Evolutionary conservation across 1,140 invertebrate species (phyloP), one percentile per base, ranked within the genome.

Genomic region (Idris sp.): DNA sequence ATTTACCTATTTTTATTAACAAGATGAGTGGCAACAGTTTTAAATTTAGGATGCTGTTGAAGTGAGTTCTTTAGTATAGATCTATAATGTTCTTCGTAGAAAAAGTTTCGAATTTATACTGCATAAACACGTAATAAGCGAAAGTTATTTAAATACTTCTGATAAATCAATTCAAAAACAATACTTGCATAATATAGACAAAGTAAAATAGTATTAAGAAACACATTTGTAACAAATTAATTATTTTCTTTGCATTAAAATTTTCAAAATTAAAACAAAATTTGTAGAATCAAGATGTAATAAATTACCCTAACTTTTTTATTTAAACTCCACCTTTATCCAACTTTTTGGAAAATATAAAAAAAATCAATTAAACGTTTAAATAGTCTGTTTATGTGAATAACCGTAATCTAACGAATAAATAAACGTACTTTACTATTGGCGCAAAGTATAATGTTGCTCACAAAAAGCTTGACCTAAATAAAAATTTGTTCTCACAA

Each of bases 1-100:
- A 33, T 62, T 61, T 61, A 49, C 18, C 13, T 48, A 48, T 59
- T 59, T 48, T 59, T 46, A 48, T 48, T 48, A 36, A 58, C 3
- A 46, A 18, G 2, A 19, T 18, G 14, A 28, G 14, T 43, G 16
- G 33, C 22, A 14, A 10, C 14, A n/a, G 4, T 59, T 48, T 38
- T 38, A 44, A 35, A 58, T 30, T 18, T 59, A 38, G 25, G 16
- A 46, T 48, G 30, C n/a, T 59, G 14, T 44, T 28, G n/a, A n/a
- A n/a, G n/a, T n/a, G n/a, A n/a, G n/a, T n/a, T n/a, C n/a, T n/a
- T n/a, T n/a, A n/a, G n/a, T n/a, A n/a, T n/a, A n/a, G n/a, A n/a
- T n/a, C n/a, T n/a, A n/a, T 9, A 26, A 36, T 15, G 28, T 46
- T 46, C 41, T 44, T 26, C 15, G 13, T 16, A 36, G 16, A 43